These are phyloP conservation scores for Mormyrus iriodes DNA, from an alignment of 2,113 vertebrate species.

Conservation along the genomic window DNA sequence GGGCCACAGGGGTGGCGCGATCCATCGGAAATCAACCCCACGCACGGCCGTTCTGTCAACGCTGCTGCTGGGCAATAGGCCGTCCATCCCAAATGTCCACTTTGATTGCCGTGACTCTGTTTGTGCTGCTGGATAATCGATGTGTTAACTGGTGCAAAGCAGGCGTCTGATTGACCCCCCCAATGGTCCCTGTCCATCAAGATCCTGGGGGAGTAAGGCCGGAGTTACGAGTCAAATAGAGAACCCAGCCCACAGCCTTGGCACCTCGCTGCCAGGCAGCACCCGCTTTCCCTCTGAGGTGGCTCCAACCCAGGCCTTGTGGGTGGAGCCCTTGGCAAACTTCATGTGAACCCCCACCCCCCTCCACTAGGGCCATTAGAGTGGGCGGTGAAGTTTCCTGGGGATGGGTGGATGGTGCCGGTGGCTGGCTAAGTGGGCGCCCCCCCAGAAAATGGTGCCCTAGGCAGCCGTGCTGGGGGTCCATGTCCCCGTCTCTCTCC, in stretches of 20 bases:
- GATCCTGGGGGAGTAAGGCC: neutral
- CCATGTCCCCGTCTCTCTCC: neutral
- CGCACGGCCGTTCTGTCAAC: slow-evolving; percentile 9
- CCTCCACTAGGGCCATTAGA: neutral
- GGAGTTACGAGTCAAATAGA: neutral
- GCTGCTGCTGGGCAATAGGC: neutral
- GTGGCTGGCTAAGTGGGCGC: neutral
- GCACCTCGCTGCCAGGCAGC: no score
- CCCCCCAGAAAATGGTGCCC: neutral
- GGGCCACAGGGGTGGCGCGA: neutral
- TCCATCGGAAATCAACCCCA: slow-evolving; percentile 23
- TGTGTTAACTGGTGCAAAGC: slow-evolving; percentile 31
- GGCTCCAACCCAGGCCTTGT: neutral
- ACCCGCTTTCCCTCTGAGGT: neutral
- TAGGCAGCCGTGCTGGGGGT: neutral
- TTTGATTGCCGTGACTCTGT: slow-evolving; percentile 31
- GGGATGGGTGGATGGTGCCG: neutral
- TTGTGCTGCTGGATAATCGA: slow-evolving; percentile 30
- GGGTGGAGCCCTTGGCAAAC: neutral
- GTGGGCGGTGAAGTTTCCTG: neutral
- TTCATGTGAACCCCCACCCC: neutral
- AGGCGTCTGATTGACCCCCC: neutral
- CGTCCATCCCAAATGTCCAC: slow-evolving; percentile 29
- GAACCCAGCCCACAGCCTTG: neutral
- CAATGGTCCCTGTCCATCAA: neutral